A percentile compares a stretch with the other conserved stretches of the same genome.
These are phyloP conservation scores for Vulpes ferrilata DNA, from an alignment of 2,113 vertebrate species.

Conservation along the genomic window DNA sequence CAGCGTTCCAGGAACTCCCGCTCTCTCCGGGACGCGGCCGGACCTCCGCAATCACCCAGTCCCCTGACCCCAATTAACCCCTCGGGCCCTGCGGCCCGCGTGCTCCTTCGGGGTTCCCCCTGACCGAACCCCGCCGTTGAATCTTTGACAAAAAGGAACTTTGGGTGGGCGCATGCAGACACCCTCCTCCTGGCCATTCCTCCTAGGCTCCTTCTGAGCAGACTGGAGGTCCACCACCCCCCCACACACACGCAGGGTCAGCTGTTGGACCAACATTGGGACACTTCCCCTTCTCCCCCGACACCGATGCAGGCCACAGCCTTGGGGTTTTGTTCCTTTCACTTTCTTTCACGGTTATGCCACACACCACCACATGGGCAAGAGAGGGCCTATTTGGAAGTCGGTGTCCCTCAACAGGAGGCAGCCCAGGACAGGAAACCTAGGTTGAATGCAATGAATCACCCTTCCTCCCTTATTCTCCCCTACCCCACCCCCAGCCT, in stretches of 20 bases:
- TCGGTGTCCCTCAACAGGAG: conserved; percentile 6
- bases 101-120: neutral
- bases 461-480: neutral
- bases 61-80: neutral
- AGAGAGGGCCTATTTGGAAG: conserved; percentile 14
- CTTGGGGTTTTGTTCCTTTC: conserved; percentile 34
- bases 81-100: neutral
- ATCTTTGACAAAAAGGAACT: conserved; percentile 70
- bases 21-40: neutral
- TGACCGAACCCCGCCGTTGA: neutral
- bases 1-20: conserved; percentile 50
- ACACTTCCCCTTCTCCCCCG: neutral
- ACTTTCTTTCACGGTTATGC: neutral
- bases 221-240: neutral
- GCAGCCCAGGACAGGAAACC: neutral
- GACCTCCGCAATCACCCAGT: neutral
- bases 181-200: neutral
- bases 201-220: neutral
- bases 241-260: neutral
- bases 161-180: neutral
- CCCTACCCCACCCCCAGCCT: neutral
- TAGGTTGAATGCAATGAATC: neutral
- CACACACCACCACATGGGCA: neutral
- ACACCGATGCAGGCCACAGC: neutral
- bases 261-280: neutral